Percentiles rank a stretch among this genome's conserved stretches.
Evolutionary conservation across 2,888 invertebrate genomes (phyloP).

Genomic region (Sarcophaga carnaria): DNA sequence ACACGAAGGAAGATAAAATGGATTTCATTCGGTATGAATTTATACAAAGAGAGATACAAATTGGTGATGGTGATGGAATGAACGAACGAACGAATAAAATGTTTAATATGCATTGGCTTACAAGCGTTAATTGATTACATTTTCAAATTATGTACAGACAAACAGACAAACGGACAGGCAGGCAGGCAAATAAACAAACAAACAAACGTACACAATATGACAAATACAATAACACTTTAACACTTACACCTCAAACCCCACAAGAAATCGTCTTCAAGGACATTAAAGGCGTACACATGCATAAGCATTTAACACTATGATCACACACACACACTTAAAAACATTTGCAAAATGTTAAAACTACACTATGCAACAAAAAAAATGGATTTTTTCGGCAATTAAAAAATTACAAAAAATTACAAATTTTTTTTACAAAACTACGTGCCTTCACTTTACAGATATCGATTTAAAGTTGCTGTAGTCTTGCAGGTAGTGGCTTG

Average conservation of each 20-base stretch:
- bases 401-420: too few relatives aligned
- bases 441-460: too few relatives aligned
- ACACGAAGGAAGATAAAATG: background rate
- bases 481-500: too few relatives aligned
- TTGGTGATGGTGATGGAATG: background rate
- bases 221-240: slow-evolving; percentile 33
- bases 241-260: background rate
- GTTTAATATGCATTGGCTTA: slow-evolving; percentile 42
- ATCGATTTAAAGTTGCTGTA: background rate
- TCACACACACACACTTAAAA: background rate
- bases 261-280: too few relatives aligned
- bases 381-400: background rate
- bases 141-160: background rate
- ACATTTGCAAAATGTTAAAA: background rate
- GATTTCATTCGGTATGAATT: too few relatives aligned
- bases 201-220: background rate
- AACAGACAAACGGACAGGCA: too few relatives aligned
- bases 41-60: background rate
- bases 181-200: too few relatives aligned
- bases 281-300: too few relatives aligned
- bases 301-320: too few relatives aligned
- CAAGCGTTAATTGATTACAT: slow-evolving; percentile 48
- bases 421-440: too few relatives aligned
- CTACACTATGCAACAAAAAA: background rate
- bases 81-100: background rate